Evolutionary conservation across 2,113 vertebrate species (phyloP), one percentile per base, ranked within the genome.

Genomic region (Lagenorhynchus albirostris): DNA sequence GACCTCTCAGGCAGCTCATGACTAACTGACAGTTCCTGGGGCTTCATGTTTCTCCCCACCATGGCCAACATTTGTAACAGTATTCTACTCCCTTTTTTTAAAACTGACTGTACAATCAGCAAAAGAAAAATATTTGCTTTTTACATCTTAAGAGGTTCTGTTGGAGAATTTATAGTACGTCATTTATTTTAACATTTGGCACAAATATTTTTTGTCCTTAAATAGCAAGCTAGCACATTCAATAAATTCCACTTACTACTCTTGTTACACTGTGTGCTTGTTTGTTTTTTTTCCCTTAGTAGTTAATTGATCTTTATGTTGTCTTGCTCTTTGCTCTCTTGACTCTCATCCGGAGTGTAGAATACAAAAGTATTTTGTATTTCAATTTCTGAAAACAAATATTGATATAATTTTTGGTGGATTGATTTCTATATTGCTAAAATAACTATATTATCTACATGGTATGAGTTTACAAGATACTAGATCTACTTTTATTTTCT

Each of bases 21-120:
- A 97, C 62, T 96, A 93, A 97, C 76, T 94, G 87, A 92, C 93
- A 89, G 33, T 79, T 94, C 36, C 33, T 83, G 47, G 91, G 89
- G 82, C 77, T 93, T 89, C 76, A 62, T 86, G 29, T 58, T 97
- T 89, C 68, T 70, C 18, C 6, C 18, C 15, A 41, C 26, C 33
- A 70, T 21, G 13, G 8, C 17, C 63, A 95, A 81, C 1, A 33
- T 74, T 97, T 60, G 31, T 62, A 82, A 82, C 20, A 70, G 65
- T 62, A 79, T 74, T 96, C 33, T 83, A 13, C 11, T 83, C 15
- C 8, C 26, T 21, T 62, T 63, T 38, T n/a, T 65, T 68, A 31
- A 36, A 82, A 41, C 4, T 44, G 60, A 87, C 8, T n/a, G 2
- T 87, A 50, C 31, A 87, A 38, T 74, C 13, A 60, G 21, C 15